Conservation (phyloP, 2,888 invertebrate genomes). For the Melinopterus prodromus region DNA sequence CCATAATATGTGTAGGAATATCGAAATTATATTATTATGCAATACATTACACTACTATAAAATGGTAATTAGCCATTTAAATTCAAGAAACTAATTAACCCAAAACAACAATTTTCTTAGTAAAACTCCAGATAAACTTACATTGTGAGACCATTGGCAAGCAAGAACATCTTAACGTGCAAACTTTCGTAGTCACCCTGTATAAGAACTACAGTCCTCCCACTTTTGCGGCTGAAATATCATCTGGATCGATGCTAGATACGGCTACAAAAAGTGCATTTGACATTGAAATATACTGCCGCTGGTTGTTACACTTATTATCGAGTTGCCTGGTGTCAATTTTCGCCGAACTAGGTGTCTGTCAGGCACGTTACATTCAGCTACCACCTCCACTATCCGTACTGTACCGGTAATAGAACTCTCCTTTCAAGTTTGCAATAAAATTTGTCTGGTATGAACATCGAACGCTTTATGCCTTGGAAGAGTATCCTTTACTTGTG, state of each 20-base stretch:
- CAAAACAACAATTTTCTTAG: too few species aligned
- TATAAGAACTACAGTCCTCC: background rate
- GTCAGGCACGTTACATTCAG: background rate
- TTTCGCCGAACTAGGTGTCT: background rate
- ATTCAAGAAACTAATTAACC: too few species aligned
- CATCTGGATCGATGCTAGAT: background rate
- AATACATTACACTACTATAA: too few species aligned
- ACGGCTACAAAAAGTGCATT: background rate
- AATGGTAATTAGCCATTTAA: too few species aligned
- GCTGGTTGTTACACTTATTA: background rate
- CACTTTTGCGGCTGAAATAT: background rate
- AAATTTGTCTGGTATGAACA: background rate
- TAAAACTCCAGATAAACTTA: background rate
- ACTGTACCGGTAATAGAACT: background rate
- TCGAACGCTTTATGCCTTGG: too few species aligned
- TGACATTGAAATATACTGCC: background rate
- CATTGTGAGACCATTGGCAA: background rate
- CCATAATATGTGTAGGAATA: too few species aligned
- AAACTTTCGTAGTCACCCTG: background rate
- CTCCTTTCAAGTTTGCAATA: background rate
- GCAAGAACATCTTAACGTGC: background rate
- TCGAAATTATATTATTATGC: too few species aligned
- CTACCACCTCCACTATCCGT: background rate
- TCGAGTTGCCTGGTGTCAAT: background rate
- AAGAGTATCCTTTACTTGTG: background rate